Percentiles rank a stretch among this genome's conserved stretches.
Conservation (phyloP, 2,113 vertebrate species). For the Egretta garzetta region DNA sequence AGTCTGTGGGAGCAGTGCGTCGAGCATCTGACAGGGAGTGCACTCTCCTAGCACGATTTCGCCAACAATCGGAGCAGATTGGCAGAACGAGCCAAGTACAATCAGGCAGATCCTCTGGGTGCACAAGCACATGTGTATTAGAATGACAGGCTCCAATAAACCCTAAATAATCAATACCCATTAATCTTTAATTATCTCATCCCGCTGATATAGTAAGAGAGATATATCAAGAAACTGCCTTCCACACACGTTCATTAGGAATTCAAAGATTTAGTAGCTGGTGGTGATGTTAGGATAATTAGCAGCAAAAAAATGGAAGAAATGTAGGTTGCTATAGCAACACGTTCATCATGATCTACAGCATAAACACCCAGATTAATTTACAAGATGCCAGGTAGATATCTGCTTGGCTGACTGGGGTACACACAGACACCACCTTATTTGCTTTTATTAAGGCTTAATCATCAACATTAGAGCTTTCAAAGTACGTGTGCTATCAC, state of each 20-base stretch:
- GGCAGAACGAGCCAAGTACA: neutral
- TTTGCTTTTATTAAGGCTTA: slow-evolving; percentile 83
- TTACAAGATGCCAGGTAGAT: slow-evolving; percentile 83
- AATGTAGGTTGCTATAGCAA: slow-evolving; percentile 86
- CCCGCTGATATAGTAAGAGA: slow-evolving; percentile 57
- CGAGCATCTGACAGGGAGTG: slow-evolving; percentile 16
- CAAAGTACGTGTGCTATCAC: slow-evolving; percentile 77
- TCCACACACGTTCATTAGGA: slow-evolving; percentile 78
- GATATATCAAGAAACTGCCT: slow-evolving; percentile 71
- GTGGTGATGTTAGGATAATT: slow-evolving; percentile 83
- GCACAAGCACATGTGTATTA: neutral
- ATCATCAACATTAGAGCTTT: slow-evolving; percentile 79
- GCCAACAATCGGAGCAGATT: neutral
- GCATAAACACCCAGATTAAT: slow-evolving; percentile 85
- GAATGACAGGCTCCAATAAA: slow-evolving; percentile 49
- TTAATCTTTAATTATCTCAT: slow-evolving; percentile 59
- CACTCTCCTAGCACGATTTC: neutral
- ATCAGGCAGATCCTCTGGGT: neutral
- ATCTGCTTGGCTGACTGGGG: slow-evolving; percentile 75
- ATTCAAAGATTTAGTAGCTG: slow-evolving; percentile 84
- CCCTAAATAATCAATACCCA: slow-evolving; percentile 68
- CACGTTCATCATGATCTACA: slow-evolving; percentile 82
- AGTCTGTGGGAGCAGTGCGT: neutral
- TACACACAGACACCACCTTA: slow-evolving; percentile 80
- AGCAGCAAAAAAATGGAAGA: slow-evolving; percentile 76